Conservation (phyloP, 2,888 invertebrate species). For the Ligdia adustata region DNA sequence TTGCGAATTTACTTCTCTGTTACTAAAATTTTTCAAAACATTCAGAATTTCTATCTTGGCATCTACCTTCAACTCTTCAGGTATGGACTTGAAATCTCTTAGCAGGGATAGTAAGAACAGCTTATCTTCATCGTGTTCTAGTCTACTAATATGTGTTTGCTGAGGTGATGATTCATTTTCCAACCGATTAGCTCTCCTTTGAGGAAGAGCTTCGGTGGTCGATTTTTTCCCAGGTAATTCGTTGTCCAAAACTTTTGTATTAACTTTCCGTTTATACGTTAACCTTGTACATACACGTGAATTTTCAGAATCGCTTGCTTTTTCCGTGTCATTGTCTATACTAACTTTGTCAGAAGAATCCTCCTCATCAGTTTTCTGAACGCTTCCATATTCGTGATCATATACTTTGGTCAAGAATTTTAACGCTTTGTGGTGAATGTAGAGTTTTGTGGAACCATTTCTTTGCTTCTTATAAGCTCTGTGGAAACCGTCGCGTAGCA, state of each 20-base stretch:
- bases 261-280: no score
- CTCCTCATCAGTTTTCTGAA: neutral
- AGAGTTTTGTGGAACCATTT: neutral
- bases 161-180: no score
- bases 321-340: no score
- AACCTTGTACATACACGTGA: no score
- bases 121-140: constrained; percentile 2
- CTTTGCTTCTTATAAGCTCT: constrained; percentile 1
- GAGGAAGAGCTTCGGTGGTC: no score
- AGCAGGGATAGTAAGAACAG: constrained; percentile 1
- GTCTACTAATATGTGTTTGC: no score
- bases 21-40: constrained; percentile 1
- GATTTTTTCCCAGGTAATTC: no score
- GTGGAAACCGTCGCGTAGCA: constrained; percentile 5
- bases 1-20: neutral
- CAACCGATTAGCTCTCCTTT: no score
- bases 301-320: no score
- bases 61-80: neutral
- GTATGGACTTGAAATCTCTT: constrained; percentile 1
- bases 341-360: no score
- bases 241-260: no score
- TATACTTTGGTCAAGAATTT: neutral
- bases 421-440: constrained; percentile 1
- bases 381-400: neutral
- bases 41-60: constrained; percentile 4